phyloP scores from a whole-genome alignment of 2,113 vertebrate genomes.

The Hystrix brachyura region DNA sequence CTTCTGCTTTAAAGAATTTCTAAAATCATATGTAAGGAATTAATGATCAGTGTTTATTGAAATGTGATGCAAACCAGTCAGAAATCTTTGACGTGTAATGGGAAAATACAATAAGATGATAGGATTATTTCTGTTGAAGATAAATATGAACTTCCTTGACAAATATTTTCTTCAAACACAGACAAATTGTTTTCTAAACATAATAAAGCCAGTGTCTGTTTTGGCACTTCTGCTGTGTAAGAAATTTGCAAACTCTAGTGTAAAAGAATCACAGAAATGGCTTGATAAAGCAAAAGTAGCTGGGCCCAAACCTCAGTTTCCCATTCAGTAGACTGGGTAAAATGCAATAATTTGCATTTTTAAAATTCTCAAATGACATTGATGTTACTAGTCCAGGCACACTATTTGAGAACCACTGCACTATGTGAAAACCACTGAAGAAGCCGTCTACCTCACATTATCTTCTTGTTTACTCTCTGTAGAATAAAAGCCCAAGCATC shows the following conservation, averaged over 20 bases:
- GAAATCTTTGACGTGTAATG: background rate
- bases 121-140: slow-evolving; percentile 14
- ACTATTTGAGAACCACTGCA: background rate
- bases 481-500: background rate
- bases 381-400: background rate
- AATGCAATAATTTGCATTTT: background rate
- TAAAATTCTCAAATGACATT: background rate
- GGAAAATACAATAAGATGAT: slow-evolving; percentile 10
- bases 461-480: slow-evolving; percentile 14
- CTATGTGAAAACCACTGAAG: background rate
- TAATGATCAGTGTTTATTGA: slow-evolving; percentile 29
- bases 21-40: slow-evolving; percentile 68
- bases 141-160: background rate
- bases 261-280: background rate
- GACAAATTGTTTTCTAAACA: background rate
- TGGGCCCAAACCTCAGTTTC: background rate
- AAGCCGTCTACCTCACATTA: background rate
- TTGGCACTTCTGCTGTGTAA: background rate
- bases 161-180: slow-evolving; percentile 10
- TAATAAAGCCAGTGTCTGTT: background rate
- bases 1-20: slow-evolving; percentile 49
- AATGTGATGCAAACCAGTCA: background rate
- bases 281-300: background rate
- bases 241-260: background rate
- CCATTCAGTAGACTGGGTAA: background rate